Conservation (phyloP, 2,888 invertebrate species). For the Abrostola triplasia region DNA sequence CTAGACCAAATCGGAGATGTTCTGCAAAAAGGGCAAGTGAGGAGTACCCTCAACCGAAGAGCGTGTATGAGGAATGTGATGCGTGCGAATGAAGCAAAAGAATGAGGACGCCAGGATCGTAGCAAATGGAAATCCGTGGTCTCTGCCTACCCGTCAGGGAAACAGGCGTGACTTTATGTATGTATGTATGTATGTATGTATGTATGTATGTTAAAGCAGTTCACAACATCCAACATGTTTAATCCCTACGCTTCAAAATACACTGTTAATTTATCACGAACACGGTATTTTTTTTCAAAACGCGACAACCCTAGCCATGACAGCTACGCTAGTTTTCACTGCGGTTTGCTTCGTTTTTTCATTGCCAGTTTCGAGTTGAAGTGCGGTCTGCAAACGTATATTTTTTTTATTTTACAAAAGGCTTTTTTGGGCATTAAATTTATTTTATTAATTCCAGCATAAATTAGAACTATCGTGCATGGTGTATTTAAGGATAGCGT, state of each 20-base stretch:
- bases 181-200: too few species aligned
- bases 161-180: too few species aligned
- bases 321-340: constrained; percentile 53
- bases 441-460: constrained; percentile 12
- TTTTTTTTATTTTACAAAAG: constrained; percentile 38
- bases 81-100: too few species aligned
- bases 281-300: constrained; percentile 28
- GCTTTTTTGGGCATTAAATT: constrained; percentile 26
- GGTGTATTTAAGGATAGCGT: background rate
- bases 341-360: constrained; percentile 56
- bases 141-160: too few species aligned
- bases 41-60: too few species aligned
- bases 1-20: too few species aligned
- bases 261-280: constrained; percentile 4
- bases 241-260: background rate
- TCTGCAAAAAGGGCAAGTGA: too few species aligned
- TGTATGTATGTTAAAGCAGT: too few species aligned
- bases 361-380: constrained; percentile 42
- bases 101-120: too few species aligned
- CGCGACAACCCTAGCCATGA: constrained; percentile 54
- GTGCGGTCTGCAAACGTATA: constrained; percentile 60
- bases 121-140: too few species aligned
- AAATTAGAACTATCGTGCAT: background rate
- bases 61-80: too few species aligned
- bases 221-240: background rate